Base-by-base conservation (phyloP, 2,797 vertebrate genomes). In the Peromyscus aztecus region DNA sequence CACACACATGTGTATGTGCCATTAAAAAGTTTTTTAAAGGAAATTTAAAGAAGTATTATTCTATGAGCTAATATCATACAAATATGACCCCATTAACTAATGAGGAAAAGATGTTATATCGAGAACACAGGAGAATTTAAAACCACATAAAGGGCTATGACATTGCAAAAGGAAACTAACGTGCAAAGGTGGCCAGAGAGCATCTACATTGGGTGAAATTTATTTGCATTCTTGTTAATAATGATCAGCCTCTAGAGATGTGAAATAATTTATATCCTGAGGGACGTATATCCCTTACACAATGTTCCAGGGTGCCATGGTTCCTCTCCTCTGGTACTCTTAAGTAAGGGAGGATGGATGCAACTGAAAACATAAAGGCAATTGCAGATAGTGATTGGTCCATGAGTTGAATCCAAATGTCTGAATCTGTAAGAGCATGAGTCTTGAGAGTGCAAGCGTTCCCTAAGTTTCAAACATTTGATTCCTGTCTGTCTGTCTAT, bases 11-110 rank as follows among this genome's bases (percentile, higher is more conserved):
- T 17, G 19, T 19, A 37, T 34, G n/a, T 37, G 8, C 19, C n/a
- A 37, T 21, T 1, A 16, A 17, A 77, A 49, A 31, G 3, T 14
- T 9, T 78, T 76, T 81, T 37, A 67, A 43, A 43, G 40, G 57
- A 92, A 59, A 57, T 34, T 57, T 95, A 52, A 90, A 83, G n/a
- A 92, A 81, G 92, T 80, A 87, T 92, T 90, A 43, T 71, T 92
- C 92, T 24, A 27, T 91, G 55, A 90, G 14, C 7, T 91, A 85
- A 85, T 86, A 78, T 14, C 12, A 63, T 80, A 89, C 24, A 93
- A 46, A 97, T 82, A 82, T 84, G 55, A 92, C 46, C 8, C n/a
- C 29, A 75, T 67, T 91, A 85, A 43, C 73, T 67, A 89, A 34
- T 75, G 43, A 80, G 27, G 37, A 88, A 95, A 94, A 90, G 1